Percentiles rank a stretch among this genome's conserved stretches.
Conservation (phyloP, 2,113 vertebrate species). For the Morone chrysops region DNA sequence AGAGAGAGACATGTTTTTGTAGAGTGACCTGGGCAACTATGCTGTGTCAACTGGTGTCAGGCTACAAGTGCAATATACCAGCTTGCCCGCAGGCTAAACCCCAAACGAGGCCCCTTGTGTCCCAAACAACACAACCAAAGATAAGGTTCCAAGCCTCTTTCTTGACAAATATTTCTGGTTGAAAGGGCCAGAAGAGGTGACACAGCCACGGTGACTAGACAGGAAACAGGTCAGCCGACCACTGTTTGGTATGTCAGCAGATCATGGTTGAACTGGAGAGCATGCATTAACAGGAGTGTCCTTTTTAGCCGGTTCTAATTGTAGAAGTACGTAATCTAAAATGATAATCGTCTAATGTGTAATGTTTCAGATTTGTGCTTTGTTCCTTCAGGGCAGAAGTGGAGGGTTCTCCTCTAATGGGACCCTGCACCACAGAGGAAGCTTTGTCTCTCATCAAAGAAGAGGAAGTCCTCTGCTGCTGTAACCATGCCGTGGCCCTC, state of each 20-base stretch:
- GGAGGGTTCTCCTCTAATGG: slow-evolving; percentile 69
- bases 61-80: slow-evolving; percentile 77
- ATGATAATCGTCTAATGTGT: slow-evolving; percentile 27
- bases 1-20: slow-evolving; percentile 79
- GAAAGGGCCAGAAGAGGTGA: slow-evolving; percentile 61
- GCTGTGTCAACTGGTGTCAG: slow-evolving; percentile 85
- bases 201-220: slow-evolving; percentile 54
- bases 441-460: slow-evolving; percentile 82
- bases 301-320: slow-evolving; percentile 1
- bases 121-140: slow-evolving; percentile 74
- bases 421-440: slow-evolving; percentile 68
- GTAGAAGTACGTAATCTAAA: neutral
- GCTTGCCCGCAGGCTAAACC: slow-evolving; percentile 74
- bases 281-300: slow-evolving; percentile 54
- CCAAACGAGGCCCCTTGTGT: slow-evolving; percentile 74
- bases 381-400: slow-evolving; percentile 72
- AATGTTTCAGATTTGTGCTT: slow-evolving; percentile 61
- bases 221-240: slow-evolving; percentile 60
- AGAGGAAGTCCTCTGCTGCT: slow-evolving; percentile 76
- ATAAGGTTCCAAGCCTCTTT: slow-evolving; percentile 68
- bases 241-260: slow-evolving; percentile 24
- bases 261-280: slow-evolving; percentile 26
- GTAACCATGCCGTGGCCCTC: slow-evolving; percentile 68
- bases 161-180: slow-evolving; percentile 63
- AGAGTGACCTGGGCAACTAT: slow-evolving; percentile 81